These are phyloP conservation scores for Thelaira solivaga DNA, from an alignment of 2,888 invertebrate genomes.

Conservation along the genomic window DNA sequence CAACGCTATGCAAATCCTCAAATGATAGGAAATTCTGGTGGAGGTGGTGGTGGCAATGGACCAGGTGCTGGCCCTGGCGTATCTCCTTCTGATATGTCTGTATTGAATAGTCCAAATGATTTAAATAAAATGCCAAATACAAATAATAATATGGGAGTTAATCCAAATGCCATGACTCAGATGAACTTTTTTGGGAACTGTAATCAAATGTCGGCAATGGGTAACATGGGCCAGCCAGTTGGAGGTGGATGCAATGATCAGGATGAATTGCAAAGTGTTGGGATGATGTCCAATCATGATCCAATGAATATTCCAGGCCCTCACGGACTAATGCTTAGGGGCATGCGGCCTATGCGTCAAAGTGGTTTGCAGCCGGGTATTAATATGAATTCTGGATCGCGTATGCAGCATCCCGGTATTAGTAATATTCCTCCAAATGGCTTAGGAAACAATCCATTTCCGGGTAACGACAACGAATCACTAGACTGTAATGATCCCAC, in stretches of 20 bases:
- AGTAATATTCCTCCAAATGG: conserved; percentile 46
- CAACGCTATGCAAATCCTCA: conserved; percentile 90
- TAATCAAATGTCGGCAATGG: conserved; percentile 71
- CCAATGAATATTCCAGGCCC: conserved; percentile 67
- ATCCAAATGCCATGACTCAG: conserved; percentile 50
- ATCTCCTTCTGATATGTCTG: conserved; percentile 32
- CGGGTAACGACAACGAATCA: conserved; percentile 68
- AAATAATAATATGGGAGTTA: conserved; percentile 62
- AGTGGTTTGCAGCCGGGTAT: conserved; percentile 66
- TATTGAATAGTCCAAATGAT: conserved; percentile 42
- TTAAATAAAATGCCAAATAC: conserved; percentile 61
- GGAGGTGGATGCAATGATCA: conserved; percentile 68
- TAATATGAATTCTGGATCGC: conserved; percentile 64
- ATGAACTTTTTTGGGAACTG: conserved; percentile 75
- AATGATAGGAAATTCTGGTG: conserved; percentile 75
- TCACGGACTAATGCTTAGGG: conserved; percentile 75
- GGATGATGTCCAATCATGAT: conserved; percentile 70
- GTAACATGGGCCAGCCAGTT: conserved; percentile 58
- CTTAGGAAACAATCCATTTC: conserved; percentile 64
- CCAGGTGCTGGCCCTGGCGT: conserved; percentile 46
- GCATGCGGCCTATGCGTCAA: conserved; percentile 80
- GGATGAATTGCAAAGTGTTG: conserved; percentile 69
- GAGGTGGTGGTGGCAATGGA: conserved; percentile 50
- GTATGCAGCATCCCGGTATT: conserved; percentile 67
- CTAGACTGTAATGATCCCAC: conserved; percentile 66